A percentile compares a stretch with the other conserved stretches of the same genome.
phyloP scores from a whole-genome alignment of 2,797 vertebrate genomes.

The Thalassophryne amazonica region DNA sequence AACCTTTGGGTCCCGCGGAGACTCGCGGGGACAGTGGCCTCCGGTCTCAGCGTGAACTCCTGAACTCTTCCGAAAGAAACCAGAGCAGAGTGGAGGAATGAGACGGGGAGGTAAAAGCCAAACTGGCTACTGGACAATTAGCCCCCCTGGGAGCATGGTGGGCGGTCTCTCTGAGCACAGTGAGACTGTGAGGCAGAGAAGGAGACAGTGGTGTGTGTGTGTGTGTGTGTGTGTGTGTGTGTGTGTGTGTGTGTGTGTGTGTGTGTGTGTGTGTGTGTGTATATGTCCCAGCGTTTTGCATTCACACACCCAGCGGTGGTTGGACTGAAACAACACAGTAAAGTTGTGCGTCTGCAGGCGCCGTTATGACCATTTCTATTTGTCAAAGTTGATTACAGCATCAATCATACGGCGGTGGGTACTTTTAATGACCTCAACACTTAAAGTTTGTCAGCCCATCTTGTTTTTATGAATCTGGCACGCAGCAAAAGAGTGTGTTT shows the following conservation, averaged over 20 bases:
- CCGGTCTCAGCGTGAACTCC: constrained; percentile 43
- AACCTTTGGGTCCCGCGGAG: constrained; percentile 59
- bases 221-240: not conserved
- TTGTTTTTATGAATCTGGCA: constrained; percentile 40
- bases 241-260: constrained; percentile 17
- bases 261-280: constrained; percentile 1
- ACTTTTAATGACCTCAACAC: constrained; percentile 61
- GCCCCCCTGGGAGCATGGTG: constrained; percentile 59
- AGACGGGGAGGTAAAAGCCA: constrained; percentile 25
- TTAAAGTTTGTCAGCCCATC: constrained; percentile 50
- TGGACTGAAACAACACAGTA: constrained; percentile 47
- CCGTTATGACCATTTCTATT: constrained; percentile 59
- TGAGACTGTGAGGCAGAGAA: constrained; percentile 10
- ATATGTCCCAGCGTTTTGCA: constrained; percentile 36
- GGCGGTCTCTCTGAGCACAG: constrained; percentile 46
- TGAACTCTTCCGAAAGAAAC: constrained; percentile 37
- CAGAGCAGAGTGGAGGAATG: constrained; percentile 8
- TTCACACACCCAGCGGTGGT: constrained; percentile 54
- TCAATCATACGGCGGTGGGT: constrained; percentile 47
- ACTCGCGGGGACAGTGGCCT: constrained; percentile 47
- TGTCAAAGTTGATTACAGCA: constrained; percentile 59
- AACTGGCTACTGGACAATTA: constrained; percentile 63
- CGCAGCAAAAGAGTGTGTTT: constrained; percentile 12
- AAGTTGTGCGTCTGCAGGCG: constrained; percentile 37
- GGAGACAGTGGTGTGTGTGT: constrained; percentile 5